Conservation (phyloP, 2,113 vertebrate species). For the Catharus minimus region DNA sequence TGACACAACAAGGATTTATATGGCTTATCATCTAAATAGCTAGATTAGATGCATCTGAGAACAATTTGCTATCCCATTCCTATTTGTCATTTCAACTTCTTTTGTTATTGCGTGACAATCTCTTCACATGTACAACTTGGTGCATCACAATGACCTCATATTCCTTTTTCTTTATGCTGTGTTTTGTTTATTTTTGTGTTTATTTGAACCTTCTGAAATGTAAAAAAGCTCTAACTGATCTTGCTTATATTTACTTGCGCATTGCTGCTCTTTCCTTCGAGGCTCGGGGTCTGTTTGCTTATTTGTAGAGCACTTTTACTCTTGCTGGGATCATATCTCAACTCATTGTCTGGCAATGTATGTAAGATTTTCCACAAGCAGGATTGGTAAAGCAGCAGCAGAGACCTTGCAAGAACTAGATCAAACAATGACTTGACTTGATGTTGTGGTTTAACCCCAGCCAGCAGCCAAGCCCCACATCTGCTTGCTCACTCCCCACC, state of each 20-base stretch:
- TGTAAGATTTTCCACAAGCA: neutral
- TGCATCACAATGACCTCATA: neutral
- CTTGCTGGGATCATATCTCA: neutral
- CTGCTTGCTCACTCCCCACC: neutral
- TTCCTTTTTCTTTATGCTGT: neutral
- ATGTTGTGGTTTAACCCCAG: neutral
- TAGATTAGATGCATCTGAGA: neutral
- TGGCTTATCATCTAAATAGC: neutral
- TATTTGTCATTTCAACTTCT: neutral
- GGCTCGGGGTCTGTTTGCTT: neutral
- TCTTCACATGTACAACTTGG: neutral
- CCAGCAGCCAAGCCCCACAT: neutral
- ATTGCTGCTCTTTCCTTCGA: neutral
- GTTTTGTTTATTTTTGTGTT: neutral
- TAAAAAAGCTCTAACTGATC: neutral
- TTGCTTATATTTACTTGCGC: neutral
- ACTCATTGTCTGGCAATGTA: neutral
- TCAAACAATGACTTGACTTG: neutral
- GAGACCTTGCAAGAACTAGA: neutral
- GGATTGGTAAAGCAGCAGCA: neutral
- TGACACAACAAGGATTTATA: conserved; percentile 19
- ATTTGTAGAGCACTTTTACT: neutral
- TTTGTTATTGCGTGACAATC: neutral
- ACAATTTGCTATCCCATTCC: neutral
- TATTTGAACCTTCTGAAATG: neutral